Evolutionary conservation across 2,888 invertebrate genomes (phyloP).

Genomic region (Nasonovia ribisnigri): DNA sequence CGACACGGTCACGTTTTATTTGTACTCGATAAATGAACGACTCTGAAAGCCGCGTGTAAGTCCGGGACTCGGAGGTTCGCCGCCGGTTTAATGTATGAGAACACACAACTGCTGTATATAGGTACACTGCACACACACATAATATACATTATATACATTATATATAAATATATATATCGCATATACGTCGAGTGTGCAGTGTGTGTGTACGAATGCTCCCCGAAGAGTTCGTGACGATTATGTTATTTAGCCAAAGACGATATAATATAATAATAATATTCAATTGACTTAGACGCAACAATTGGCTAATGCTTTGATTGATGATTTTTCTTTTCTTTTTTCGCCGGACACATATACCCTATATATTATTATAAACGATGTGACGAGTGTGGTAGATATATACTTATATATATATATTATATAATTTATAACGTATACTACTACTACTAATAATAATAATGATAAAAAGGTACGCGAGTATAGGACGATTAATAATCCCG

Average conservation of each 20-base stretch:
- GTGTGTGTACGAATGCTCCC: no score
- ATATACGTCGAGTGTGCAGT: not conserved
- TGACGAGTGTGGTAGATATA: not conserved
- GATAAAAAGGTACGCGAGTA: not conserved
- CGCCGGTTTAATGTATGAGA: not conserved
- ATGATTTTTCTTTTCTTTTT: conserved; percentile 50
- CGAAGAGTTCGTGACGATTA: conserved; percentile 62
- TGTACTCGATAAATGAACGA: conserved; percentile 58
- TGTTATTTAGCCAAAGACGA: conserved; percentile 26
- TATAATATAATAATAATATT: conserved; percentile 4
- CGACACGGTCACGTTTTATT: conserved; percentile 61
- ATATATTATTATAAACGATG: not conserved
- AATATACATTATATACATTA: not conserved
- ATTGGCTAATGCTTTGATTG: conserved; percentile 62
- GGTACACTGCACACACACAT: not conserved
- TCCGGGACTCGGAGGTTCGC: not conserved
- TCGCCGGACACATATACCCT: not conserved
- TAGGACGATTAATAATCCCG: conserved; percentile 38
- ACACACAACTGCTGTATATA: not conserved
- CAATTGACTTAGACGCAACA: conserved; percentile 52
- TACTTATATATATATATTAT: not conserved
- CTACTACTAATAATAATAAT: not conserved
- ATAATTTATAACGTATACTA: not conserved
- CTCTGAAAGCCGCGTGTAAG: conserved; percentile 22
- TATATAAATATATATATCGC: not conserved